Evolutionary conservation across 2,113 vertebrate species (phyloP).

Genomic region (Nothoprocta pentlandii): DNA sequence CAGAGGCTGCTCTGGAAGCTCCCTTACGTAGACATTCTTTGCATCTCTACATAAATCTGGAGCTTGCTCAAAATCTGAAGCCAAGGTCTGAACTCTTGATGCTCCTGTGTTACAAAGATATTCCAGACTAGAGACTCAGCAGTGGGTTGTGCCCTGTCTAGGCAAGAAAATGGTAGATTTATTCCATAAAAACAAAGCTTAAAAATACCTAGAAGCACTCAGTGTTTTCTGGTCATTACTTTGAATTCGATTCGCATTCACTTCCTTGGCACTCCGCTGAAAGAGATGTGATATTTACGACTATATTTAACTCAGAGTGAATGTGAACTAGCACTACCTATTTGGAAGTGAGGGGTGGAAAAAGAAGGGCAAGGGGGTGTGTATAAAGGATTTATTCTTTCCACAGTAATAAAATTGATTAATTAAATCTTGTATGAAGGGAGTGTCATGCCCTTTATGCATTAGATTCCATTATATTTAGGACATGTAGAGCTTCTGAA

Average conservation of each 20-base stretch:
- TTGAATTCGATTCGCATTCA: neutral
- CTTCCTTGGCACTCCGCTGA: neutral
- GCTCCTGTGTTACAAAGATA: no score
- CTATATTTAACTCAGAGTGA: neutral
- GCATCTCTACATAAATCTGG: no score
- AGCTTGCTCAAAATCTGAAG: no score
- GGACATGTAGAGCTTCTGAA: slow-evolving; percentile 64
- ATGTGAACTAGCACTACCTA: slow-evolving; percentile 47
- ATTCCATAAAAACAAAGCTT: neutral
- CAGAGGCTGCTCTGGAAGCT: no score
- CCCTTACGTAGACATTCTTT: no score
- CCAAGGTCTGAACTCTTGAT: no score
- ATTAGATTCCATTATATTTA: slow-evolving; percentile 70
- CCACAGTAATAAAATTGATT: slow-evolving; percentile 52
- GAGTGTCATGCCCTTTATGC: slow-evolving; percentile 60
- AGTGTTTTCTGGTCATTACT: neutral
- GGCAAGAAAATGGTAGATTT: neutral
- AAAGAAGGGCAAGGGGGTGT: slow-evolving; percentile 57
- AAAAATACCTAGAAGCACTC: neutral
- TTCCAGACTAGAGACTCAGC: no score
- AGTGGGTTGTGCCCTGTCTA: no score
- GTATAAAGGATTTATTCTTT: slow-evolving; percentile 72
- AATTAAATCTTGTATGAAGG: slow-evolving; percentile 74
- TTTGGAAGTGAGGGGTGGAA: slow-evolving; percentile 19
- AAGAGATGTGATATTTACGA: neutral